A percentile compares a stretch with the other conserved stretches of the same genome.
phyloP scores from a whole-genome alignment of 23 tunicate genomes.

The Aplidium turbinatum region DNA sequence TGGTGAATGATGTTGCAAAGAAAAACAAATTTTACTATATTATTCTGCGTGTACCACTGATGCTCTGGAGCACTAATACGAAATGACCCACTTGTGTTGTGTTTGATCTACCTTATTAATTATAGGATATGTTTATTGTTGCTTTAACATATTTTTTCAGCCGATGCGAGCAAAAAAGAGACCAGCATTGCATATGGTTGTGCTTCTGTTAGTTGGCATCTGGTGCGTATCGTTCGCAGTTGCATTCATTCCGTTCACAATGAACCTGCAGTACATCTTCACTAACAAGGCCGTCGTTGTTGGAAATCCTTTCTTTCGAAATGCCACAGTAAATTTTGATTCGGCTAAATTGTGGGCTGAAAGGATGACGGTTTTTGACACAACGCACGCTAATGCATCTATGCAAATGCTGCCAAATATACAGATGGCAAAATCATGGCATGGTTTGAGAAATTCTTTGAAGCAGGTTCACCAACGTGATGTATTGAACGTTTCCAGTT shows the following conservation, averaged over 20 bases:
- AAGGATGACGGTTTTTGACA: not conserved
- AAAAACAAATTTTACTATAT: too few relatives aligned
- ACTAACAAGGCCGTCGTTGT: slow-evolving; percentile 5
- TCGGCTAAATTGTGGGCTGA: not conserved
- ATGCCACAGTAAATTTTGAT: slow-evolving; percentile 9
- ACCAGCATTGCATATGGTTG: slow-evolving; percentile 6
- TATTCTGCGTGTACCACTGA: too few relatives aligned
- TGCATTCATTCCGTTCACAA: slow-evolving; percentile 19
- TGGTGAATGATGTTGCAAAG: too few relatives aligned
- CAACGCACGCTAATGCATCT: not conserved
- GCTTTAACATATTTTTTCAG: slow-evolving; percentile 1
- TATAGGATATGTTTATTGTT: not conserved
- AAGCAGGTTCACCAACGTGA: not conserved
- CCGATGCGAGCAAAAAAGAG: slow-evolving; percentile 6
- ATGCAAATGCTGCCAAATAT: not conserved
- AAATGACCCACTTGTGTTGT: too few relatives aligned
- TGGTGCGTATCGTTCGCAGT: slow-evolving; percentile 23
- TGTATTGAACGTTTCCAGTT: not conserved
- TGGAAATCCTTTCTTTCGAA: slow-evolving; percentile 31
- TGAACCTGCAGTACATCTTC: not conserved
- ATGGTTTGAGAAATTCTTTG: not conserved
- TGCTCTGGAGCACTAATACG: too few relatives aligned
- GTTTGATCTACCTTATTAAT: too few relatives aligned
- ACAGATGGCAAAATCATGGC: not conserved
- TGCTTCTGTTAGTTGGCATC: not conserved